These are phyloP conservation scores for Holacanthus passer DNA, from an alignment of 2,113 vertebrate species.

Conservation along the genomic window DNA sequence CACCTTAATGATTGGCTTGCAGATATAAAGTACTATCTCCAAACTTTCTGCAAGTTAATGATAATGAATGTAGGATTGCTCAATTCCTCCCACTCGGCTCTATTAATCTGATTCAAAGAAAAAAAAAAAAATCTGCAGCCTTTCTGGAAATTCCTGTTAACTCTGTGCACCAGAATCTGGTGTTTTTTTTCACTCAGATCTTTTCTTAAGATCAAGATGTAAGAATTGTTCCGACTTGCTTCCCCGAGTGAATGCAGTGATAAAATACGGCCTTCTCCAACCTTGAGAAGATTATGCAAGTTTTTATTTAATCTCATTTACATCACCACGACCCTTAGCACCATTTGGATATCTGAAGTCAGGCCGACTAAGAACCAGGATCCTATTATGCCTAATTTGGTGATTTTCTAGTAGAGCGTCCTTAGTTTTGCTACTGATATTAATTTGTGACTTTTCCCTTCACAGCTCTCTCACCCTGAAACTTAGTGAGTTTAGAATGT, in stretches of 20 bases:
- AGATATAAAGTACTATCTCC: slow-evolving; percentile 21
- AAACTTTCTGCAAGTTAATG: slow-evolving; percentile 17
- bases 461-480: background rate
- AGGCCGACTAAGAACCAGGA: background rate
- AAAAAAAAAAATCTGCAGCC: background rate
- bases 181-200: background rate
- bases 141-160: background rate
- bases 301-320: slow-evolving; percentile 37
- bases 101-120: slow-evolving; percentile 22
- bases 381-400: slow-evolving; percentile 1
- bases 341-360: slow-evolving; percentile 15
- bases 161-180: background rate
- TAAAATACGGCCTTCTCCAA: background rate
- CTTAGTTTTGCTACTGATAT: background rate
- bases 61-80: slow-evolving; percentile 33
- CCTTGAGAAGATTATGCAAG: background rate
- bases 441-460: slow-evolving; percentile 16
- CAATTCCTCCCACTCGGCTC: slow-evolving; percentile 34
- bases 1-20: slow-evolving; percentile 8
- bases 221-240: background rate
- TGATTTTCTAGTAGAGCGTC: slow-evolving; percentile 10
- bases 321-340: slow-evolving; percentile 11
- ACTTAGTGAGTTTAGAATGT: background rate
- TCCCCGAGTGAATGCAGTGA: background rate
- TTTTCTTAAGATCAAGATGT: slow-evolving; percentile 11